A percentile compares a stretch with the other conserved stretches of the same genome.
phyloP scores from a whole-genome alignment of 2,888 invertebrate genomes.

The Tubulanus polymorphus region DNA sequence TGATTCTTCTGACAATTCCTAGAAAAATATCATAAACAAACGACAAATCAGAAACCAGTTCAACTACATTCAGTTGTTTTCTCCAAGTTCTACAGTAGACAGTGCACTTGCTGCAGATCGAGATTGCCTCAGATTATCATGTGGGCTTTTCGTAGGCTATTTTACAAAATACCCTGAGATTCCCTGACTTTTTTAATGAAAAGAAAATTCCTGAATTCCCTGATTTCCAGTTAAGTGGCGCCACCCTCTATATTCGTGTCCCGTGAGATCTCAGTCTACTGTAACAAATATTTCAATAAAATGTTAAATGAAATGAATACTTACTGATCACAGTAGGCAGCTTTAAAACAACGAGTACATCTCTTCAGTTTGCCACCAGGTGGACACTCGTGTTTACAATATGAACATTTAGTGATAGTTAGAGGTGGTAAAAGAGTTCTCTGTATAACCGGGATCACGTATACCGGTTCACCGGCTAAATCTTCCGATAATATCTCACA shows the following conservation, averaged over 20 bases:
- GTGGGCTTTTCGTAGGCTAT: no score
- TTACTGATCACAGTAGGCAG: conserved; percentile 56
- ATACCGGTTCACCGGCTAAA: conserved; percentile 49
- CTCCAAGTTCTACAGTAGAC: no score
- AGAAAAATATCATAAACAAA: conserved; percentile 8
- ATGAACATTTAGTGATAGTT: conserved; percentile 42
- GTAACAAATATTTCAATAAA: no score
- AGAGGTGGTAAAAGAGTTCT: conserved; percentile 45
- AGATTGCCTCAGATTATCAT: no score
- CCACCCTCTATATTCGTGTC: no score
- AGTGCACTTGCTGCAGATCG: no score
- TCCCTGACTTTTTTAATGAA: no score
- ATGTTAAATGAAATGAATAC: conserved; percentile 15
- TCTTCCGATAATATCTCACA: conserved; percentile 49
- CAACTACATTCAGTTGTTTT: no score
- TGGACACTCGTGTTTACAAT: conserved; percentile 47
- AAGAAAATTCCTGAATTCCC: no score
- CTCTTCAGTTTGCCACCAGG: conserved; percentile 47
- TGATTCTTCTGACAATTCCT: conserved; percentile 55
- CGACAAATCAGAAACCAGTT: not conserved
- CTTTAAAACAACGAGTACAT: conserved; percentile 55
- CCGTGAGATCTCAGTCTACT: no score
- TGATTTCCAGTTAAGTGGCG: no score
- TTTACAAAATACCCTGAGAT: no score
- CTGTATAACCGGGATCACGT: conserved; percentile 48